Evolutionary conservation across 2,888 invertebrate genomes (phyloP), one percentile per base, ranked within the genome.

Genomic region (Epistrophe eligans): DNA sequence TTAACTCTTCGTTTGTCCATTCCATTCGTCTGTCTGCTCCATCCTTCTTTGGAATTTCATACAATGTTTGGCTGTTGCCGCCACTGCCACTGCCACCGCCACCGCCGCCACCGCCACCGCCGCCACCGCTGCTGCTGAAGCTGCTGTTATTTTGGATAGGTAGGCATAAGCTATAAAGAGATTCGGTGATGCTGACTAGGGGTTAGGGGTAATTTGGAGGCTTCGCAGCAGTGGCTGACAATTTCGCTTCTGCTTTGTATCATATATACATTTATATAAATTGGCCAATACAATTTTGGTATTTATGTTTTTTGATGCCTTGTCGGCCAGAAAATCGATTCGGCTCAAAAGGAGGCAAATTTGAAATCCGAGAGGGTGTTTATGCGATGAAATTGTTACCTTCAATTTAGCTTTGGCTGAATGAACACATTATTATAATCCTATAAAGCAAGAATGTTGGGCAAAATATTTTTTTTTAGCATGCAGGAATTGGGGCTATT

Each of bases 41-140:
- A 87, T 87, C 79, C 74, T 83, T 79, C 83, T 66, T 66, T 66
- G 83, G 87, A 79, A 79, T 85, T 76, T 72, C 72, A 76, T 83
- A 83, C 83, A 87, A 87, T 87, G 87, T 83, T 77, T 77, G 74
- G 62, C 67, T 85, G 77, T 62, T 79, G 70, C 79, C 45, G 57
- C 43, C 57, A 35, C 62, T 38, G 73, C 17, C 58, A 10, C 15
- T 11, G n/a, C 57, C 57, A n/a, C 35, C 17, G 35, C 43, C 57
- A 24, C 62, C 28, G 62, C 17, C 58, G 2, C 2, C 35, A n/a
- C 32, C 57, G 10, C 35, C 11, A 17, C 57, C 8, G n/a, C 17
- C n/a, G 2, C 2, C 35, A n/a, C 32, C 57, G 10, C 35, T n/a
- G 35, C 57, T 7, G n/a, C 17, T 40, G 19, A 19, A 32, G 83